A percentile compares a stretch with the other conserved stretches of the same genome.
These are phyloP conservation scores for Astreopora myriophthalma DNA, from an alignment of 64 coral and sea anemone species.

Conservation along the genomic window DNA sequence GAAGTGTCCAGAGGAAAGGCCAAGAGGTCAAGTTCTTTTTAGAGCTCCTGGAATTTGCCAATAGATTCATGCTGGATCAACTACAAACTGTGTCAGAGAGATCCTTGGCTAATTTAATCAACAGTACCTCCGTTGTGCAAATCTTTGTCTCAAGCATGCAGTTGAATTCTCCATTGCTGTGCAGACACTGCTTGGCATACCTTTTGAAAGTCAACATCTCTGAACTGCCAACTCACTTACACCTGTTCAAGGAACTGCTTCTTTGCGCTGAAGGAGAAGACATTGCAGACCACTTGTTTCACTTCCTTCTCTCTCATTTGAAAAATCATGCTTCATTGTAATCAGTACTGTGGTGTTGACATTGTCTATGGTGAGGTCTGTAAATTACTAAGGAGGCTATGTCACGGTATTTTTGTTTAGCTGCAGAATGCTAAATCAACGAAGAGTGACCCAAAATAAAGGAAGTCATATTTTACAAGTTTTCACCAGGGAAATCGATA, in stretches of 20 bases:
- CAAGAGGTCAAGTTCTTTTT: slow-evolving; percentile 16
- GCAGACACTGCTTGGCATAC: slow-evolving; percentile 40
- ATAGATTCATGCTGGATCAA: slow-evolving; percentile 42
- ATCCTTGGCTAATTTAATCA: neutral
- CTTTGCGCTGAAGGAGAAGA: neutral
- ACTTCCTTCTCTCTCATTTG: neutral
- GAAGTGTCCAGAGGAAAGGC: neutral
- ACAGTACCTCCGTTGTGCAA: neutral
- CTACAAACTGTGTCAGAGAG: slow-evolving; percentile 8
- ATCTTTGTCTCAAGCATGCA: neutral
- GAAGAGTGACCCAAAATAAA: too few species aligned
- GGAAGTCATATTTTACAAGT: too few species aligned
- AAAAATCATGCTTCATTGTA: neutral
- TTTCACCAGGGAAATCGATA: too few species aligned
- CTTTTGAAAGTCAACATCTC: slow-evolving; percentile 36
- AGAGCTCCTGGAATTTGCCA: slow-evolving; percentile 27
- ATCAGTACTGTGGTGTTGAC: too few species aligned
- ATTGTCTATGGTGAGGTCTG: too few species aligned
- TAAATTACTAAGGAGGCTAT: too few species aligned
- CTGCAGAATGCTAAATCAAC: too few species aligned
- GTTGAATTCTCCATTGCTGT: slow-evolving; percentile 37
- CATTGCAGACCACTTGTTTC: neutral
- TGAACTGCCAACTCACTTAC: neutral
- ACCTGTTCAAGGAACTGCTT: slow-evolving; percentile 52
- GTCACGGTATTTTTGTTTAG: too few species aligned